A percentile compares a stretch with the other conserved stretches of the same genome.
Evolutionary conservation across 2,888 invertebrate genomes (phyloP).

Genomic region (Monopis laevigella): DNA sequence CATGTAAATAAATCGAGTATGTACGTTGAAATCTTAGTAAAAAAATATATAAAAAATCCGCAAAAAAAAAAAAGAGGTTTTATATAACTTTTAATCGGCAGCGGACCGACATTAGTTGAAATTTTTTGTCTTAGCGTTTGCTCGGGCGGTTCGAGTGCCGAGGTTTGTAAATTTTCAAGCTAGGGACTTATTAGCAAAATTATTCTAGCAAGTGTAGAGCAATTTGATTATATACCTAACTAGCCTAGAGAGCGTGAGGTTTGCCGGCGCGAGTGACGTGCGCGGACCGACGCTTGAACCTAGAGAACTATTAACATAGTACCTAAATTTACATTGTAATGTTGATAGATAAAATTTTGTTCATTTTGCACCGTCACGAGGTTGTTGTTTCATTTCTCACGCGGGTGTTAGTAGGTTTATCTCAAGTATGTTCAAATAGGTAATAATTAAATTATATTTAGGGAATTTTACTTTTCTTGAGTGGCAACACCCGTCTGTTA

Average conservation of each 20-base stretch:
- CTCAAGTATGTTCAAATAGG: too few relatives aligned
- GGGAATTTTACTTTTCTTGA: too few relatives aligned
- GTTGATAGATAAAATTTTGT: conserved; percentile 59
- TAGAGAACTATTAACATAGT: neutral
- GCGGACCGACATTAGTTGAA: conserved; percentile 40
- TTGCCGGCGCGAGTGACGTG: too few relatives aligned
- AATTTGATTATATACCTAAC: conserved; percentile 52
- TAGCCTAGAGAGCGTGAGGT: conserved; percentile 27
- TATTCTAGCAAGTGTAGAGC: conserved; percentile 50
- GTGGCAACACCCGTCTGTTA: too few relatives aligned
- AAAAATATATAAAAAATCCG: conserved; percentile 39
- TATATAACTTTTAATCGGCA: conserved; percentile 37
- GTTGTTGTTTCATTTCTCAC: conserved; percentile 30
- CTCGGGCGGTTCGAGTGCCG: conserved; percentile 23
- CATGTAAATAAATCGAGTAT: conserved; percentile 41
- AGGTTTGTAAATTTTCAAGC: conserved; percentile 41
- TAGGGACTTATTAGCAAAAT: conserved; percentile 30
- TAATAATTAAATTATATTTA: too few relatives aligned
- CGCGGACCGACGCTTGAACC: neutral
- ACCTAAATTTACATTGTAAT: conserved; percentile 37
- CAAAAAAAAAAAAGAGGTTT: conserved; percentile 36
- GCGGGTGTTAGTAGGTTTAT: too few relatives aligned
- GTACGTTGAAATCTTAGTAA: conserved; percentile 35
- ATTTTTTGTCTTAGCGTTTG: conserved; percentile 35
- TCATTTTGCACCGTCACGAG: conserved; percentile 48